Percentiles rank a stretch among this genome's conserved stretches.
These are phyloP conservation scores for Periplaneta americana DNA, from an alignment of 1,140 invertebrate genomes.

Conservation along the genomic window DNA sequence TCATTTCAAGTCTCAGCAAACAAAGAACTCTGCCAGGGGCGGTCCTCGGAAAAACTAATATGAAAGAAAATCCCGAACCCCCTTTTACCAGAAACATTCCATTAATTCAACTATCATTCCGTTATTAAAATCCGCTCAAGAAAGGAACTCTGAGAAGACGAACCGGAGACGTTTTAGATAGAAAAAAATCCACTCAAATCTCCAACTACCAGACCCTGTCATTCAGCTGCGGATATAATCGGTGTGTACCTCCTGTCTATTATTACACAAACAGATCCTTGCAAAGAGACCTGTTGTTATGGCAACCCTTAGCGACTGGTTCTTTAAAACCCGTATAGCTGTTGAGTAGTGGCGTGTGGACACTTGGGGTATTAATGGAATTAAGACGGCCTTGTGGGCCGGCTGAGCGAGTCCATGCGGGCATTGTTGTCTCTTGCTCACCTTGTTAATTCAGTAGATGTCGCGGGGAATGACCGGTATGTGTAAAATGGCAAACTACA, in stretches of 20 bases:
- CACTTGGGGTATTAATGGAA: neutral
- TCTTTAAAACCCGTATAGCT: neutral
- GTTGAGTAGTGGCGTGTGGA: neutral
- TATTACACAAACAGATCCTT: neutral
- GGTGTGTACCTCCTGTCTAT: neutral
- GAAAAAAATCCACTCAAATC: neutral
- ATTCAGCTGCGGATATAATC: neutral
- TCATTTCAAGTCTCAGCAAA: neutral
- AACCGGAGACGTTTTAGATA: neutral
- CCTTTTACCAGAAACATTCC: neutral
- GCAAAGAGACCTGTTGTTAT: neutral
- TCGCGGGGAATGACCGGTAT: neutral
- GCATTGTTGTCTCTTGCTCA: neutral
- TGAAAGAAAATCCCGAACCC: neutral
- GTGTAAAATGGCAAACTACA: neutral
- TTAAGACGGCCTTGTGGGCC: neutral
- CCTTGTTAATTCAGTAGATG: neutral
- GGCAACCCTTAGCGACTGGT: neutral
- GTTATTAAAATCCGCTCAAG: neutral
- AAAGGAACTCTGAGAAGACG: neutral
- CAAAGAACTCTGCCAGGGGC: neutral
- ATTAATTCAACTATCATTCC: neutral
- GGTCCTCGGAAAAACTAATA: neutral
- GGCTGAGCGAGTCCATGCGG: neutral
- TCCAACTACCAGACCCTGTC: neutral